These are phyloP conservation scores for Meteorus cinctellus DNA, from an alignment of 2,888 invertebrate genomes.

Conservation along the genomic window DNA sequence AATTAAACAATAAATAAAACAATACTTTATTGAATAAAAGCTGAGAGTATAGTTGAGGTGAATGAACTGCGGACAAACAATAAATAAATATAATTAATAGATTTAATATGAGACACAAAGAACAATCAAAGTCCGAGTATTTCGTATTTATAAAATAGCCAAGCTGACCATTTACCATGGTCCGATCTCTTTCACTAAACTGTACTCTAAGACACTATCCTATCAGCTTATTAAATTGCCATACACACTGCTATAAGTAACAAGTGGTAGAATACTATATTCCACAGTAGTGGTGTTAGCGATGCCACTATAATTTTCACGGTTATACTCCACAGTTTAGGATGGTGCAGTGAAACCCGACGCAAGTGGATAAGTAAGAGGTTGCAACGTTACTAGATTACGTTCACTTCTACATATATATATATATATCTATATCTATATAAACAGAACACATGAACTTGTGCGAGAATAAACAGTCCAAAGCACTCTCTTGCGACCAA, in stretches of 20 bases:
- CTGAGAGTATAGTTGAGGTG: too few species aligned
- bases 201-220: conserved; percentile 46
- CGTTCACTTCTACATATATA: background rate
- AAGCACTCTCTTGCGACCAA: conserved; percentile 3
- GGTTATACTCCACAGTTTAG: conserved; percentile 57
- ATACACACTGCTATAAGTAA: conserved; percentile 25
- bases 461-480: background rate
- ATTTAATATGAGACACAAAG: background rate
- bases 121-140: background rate
- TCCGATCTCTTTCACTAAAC: background rate
- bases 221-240: conserved; percentile 63
- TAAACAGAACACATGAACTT: background rate
- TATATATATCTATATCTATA: background rate
- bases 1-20: too few species aligned
- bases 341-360: conserved; percentile 52
- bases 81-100: too few species aligned
- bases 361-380: conserved; percentile 45
- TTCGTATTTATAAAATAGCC: too few species aligned
- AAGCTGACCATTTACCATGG: conserved; percentile 14
- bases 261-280: background rate
- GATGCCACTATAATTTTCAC: conserved; percentile 58
- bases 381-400: background rate
- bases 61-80: too few species aligned
- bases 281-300: conserved; percentile 36
- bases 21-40: too few species aligned